A percentile compares a stretch with the other conserved stretches of the same genome.
phyloP scores from a whole-genome alignment of 2,797 vertebrate genomes.

The Florisuga fusca region DNA sequence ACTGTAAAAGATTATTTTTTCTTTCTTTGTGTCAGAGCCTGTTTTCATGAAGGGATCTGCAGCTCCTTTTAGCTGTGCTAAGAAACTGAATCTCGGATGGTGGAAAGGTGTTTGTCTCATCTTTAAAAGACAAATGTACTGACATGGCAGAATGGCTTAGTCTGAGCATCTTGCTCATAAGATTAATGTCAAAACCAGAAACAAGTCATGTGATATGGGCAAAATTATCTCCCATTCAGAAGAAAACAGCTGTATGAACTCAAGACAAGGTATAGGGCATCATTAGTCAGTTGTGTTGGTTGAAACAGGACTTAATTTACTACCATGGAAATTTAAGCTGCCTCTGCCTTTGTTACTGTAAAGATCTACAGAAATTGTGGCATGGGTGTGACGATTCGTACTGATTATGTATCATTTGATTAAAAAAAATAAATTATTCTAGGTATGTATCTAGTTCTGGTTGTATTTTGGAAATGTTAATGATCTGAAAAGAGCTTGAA shows the following conservation, averaged over 20 bases:
- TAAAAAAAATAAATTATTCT: neutral
- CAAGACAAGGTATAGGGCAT: neutral
- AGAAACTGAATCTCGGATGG: neutral
- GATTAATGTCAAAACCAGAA: neutral
- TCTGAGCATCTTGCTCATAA: neutral
- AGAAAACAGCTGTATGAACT: neutral
- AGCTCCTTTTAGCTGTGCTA: neutral
- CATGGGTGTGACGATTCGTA: neutral
- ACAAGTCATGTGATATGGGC: neutral
- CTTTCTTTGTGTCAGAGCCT: neutral
- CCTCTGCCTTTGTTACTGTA: neutral
- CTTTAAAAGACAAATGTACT: neutral
- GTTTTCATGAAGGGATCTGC: neutral
- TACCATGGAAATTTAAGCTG: neutral
- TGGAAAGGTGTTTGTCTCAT: neutral
- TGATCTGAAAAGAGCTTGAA: neutral
- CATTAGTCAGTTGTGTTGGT: neutral
- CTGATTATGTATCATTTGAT: neutral
- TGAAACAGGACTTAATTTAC: neutral
- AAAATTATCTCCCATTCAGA: neutral
- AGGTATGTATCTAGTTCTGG: neutral
- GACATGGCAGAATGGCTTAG: neutral
- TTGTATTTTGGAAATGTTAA: neutral
- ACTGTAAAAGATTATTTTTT: neutral
- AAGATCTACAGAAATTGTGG: neutral